These are phyloP conservation scores for Brachionus sp. DNA, from an alignment of 1,140 invertebrate genomes.

Conservation along the genomic window DNA sequence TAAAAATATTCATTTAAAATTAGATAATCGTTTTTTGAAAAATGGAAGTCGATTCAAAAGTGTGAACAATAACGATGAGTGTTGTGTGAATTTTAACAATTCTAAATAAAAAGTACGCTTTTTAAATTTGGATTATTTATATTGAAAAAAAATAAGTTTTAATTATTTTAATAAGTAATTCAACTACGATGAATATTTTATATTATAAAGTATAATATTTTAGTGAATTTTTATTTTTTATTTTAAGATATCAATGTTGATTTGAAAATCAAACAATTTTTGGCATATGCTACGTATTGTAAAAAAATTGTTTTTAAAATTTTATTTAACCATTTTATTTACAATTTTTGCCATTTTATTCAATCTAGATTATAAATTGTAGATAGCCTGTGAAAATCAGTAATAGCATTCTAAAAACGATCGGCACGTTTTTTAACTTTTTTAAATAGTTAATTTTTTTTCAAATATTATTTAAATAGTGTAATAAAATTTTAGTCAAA, in stretches of 20 bases:
- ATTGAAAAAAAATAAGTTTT: background rate
- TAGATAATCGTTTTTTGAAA: background rate
- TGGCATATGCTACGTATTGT: background rate
- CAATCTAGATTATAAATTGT: background rate
- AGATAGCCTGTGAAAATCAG: background rate
- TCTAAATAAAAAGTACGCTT: background rate
- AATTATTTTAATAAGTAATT: too few relatives aligned
- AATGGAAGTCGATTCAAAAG: background rate
- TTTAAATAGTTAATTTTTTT: background rate
- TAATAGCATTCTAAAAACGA: background rate
- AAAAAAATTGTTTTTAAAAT: background rate
- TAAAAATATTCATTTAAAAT: conserved; percentile 1
- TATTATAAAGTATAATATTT: too few relatives aligned
- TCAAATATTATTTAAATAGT: background rate
- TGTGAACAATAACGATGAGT: conserved; percentile 4
- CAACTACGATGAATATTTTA: too few relatives aligned
- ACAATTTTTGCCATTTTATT: background rate
- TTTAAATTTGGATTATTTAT: background rate
- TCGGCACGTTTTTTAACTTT: background rate
- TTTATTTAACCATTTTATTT: background rate
- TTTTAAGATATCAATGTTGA: too few relatives aligned
- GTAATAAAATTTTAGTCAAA: conserved; percentile 1
- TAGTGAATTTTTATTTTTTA: background rate
- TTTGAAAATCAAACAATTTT: background rate
- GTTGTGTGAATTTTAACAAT: background rate